Percentiles rank a stretch among this genome's conserved stretches.
These are phyloP conservation scores for Cephonodes hylas DNA, from an alignment of 2,888 invertebrate species.

Conservation along the genomic window DNA sequence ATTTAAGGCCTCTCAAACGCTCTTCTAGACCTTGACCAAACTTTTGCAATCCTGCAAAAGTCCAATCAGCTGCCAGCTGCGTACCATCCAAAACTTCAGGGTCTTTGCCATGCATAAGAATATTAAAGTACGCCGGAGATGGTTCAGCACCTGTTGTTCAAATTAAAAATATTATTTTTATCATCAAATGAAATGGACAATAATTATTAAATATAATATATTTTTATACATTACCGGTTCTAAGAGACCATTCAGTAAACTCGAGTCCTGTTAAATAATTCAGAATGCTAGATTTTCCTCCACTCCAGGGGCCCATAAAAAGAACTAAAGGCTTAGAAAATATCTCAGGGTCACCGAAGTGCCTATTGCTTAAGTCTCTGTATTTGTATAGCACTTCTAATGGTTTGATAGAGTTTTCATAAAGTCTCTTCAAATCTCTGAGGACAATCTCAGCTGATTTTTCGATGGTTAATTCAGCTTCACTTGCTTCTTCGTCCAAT, in stretches of 20 bases:
- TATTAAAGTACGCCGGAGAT: conserved; percentile 95
- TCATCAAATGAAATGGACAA: no score
- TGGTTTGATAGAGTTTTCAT: conserved; percentile 93
- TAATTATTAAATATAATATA: background rate
- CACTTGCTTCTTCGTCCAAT: conserved; percentile 87
- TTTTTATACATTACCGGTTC: conserved; percentile 85
- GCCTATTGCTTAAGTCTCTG: conserved; percentile 93
- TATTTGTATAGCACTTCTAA: conserved; percentile 95
- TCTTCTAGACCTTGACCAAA: conserved; percentile 97
- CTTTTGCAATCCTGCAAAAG: conserved; percentile 95
- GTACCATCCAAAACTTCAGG: conserved; percentile 94
- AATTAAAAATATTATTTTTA: no score
- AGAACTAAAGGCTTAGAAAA: conserved; percentile 95
- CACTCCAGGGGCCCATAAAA: conserved; percentile 98
- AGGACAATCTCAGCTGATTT: conserved; percentile 89
- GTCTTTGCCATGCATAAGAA: conserved; percentile 93
- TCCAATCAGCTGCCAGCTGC: conserved; percentile 96
- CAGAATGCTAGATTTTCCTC: conserved; percentile 96
- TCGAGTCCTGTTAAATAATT: conserved; percentile 95
- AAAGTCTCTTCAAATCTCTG: conserved; percentile 91
- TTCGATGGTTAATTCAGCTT: conserved; percentile 85
- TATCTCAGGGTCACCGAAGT: conserved; percentile 96
- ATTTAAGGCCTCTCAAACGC: conserved; percentile 89
- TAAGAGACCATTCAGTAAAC: conserved; percentile 89
- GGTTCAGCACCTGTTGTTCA: conserved; percentile 94